Evolutionary conservation across 1,140 invertebrate species (phyloP).

Genomic region (Chlorops oryzae): DNA sequence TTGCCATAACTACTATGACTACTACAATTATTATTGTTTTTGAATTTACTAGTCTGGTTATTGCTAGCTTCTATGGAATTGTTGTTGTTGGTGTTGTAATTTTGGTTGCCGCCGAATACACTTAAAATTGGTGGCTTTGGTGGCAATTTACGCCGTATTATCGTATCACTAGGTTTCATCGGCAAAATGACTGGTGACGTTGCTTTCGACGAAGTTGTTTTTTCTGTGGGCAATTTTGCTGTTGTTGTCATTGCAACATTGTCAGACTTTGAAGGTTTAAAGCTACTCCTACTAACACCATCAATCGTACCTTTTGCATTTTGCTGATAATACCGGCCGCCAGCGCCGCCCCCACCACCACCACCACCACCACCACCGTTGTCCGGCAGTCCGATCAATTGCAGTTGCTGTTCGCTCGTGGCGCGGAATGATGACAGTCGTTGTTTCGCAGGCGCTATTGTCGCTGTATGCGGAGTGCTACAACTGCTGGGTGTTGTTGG

Average conservation of each 20-base stretch:
- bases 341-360: constrained; percentile 15
- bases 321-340: too few relatives aligned
- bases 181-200: constrained; percentile 15
- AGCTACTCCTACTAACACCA: not conserved
- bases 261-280: not conserved
- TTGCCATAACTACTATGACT: constrained; percentile 1
- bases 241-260: constrained; percentile 26
- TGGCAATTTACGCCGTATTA: constrained; percentile 30
- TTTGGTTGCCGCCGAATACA: constrained; percentile 34
- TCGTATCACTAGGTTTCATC: constrained; percentile 16
- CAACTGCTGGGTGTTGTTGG: constrained; percentile 13
- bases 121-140: constrained; percentile 36
- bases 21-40: constrained; percentile 10
- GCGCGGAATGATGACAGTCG: constrained; percentile 44
- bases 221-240: constrained; percentile 17
- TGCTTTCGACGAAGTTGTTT: constrained; percentile 9
- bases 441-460: constrained; percentile 43
- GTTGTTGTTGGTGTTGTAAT: too few relatives aligned
- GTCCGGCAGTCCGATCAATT: constrained; percentile 38
- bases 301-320: not conserved
- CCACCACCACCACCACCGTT: constrained; percentile 17
- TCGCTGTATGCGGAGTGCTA: constrained; percentile 25
- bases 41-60: constrained; percentile 10
- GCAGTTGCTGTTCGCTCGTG: constrained; percentile 41
- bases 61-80: constrained; percentile 6